Conservation (phyloP, 2,113 vertebrate genomes). For the Passer montanus region DNA sequence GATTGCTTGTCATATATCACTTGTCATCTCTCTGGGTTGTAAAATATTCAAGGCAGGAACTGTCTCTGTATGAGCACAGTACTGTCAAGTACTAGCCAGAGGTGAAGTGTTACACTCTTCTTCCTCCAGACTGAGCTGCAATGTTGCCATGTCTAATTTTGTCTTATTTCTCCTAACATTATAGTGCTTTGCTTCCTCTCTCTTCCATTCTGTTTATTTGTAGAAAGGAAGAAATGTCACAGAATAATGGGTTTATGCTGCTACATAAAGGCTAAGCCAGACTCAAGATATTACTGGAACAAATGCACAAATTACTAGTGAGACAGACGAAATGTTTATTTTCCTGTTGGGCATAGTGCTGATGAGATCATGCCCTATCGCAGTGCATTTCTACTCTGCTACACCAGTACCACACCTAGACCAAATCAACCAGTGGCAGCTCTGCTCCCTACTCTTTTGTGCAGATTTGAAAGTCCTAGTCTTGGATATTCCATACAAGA, state of each 20-base stretch:
- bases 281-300: conserved; percentile 4
- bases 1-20: background rate
- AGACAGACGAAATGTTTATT: background rate
- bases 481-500: background rate
- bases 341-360: background rate
- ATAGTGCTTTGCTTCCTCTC: background rate
- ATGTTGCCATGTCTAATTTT: background rate
- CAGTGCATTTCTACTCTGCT: background rate
- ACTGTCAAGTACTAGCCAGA: background rate
- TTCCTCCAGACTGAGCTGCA: background rate
- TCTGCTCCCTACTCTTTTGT: background rate
- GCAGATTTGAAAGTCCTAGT: background rate
- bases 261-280: background rate
- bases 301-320: background rate
- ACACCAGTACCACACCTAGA: background rate
- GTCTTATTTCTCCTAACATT: background rate
- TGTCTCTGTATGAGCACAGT: background rate
- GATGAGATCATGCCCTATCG: background rate
- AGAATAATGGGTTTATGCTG: background rate
- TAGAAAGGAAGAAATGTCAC: conserved; percentile 21
- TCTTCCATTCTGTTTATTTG: background rate
- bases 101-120: background rate
- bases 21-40: background rate
- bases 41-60: background rate
- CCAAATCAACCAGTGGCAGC: background rate